Percentiles rank a stretch among this genome's conserved stretches.
phyloP scores from a whole-genome alignment of 2,888 invertebrate genomes.

The Hypercompe scribonia region DNA sequence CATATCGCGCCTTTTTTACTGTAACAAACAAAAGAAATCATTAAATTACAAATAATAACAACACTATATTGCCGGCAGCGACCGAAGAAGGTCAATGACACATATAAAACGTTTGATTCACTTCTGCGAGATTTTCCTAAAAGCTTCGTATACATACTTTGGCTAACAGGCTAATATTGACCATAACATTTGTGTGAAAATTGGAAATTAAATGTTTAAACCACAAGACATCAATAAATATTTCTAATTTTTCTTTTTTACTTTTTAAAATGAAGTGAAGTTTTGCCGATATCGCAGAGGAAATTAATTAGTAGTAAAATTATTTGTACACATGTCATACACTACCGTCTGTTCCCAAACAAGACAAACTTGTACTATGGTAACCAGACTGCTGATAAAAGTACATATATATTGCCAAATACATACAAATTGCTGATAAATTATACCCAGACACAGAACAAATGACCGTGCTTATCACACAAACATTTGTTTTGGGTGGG shows the following conservation, averaged over 20 bases:
- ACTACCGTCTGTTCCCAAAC: no score
- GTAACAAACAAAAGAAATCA: conserved; percentile 85
- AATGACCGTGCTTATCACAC: no score
- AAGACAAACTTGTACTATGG: no score
- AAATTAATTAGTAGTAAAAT: not conserved
- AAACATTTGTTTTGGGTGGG: no score
- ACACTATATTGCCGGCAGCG: conserved; percentile 18
- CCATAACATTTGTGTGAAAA: not conserved
- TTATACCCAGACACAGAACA: no score
- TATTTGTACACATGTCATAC: not conserved
- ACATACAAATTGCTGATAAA: no score
- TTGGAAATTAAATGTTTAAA: not conserved
- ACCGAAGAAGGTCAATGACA: conserved; percentile 20
- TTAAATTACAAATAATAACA: conserved; percentile 26
- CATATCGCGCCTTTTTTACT: conserved; percentile 96
- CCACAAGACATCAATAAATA: not conserved
- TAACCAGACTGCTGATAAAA: no score
- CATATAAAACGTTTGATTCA: conserved; percentile 16
- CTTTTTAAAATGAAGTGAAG: not conserved
- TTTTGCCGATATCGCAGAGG: not conserved
- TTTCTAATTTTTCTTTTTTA: not conserved
- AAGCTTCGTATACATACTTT: not conserved
- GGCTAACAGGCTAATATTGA: not conserved
- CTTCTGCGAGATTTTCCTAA: conserved; percentile 4
- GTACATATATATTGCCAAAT: no score